Evolutionary conservation across 53 echinoderm and acorn worm species (phyloP).

Genomic region (Holothuria scabra): DNA sequence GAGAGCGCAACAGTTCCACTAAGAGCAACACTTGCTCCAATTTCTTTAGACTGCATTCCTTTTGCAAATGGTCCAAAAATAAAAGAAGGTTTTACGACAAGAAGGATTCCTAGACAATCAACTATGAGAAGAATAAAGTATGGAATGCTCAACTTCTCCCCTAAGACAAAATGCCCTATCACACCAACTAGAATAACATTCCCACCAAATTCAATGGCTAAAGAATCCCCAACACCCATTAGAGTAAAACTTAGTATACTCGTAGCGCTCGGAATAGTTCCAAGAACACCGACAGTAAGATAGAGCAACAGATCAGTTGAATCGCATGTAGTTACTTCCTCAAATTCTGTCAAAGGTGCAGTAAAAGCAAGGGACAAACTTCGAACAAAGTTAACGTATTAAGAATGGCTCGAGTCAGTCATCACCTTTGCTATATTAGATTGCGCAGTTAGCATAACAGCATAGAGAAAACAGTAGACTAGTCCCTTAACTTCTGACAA

Average conservation of each 20-base stretch:
- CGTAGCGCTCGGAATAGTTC: not conserved
- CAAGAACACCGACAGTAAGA: not conserved
- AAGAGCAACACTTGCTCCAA: not conserved
- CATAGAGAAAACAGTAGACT: not conserved
- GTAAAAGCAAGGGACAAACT: not conserved
- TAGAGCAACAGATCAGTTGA: not conserved
- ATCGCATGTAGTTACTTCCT: not conserved
- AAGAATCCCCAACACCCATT: conserved; percentile 4
- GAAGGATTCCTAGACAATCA: not conserved
- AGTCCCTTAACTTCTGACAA: not conserved
- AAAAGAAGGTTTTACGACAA: not conserved
- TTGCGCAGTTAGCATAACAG: not conserved
- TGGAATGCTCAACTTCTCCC: not conserved
- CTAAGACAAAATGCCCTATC: not conserved
- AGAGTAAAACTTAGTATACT: not conserved
- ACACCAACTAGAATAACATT: not conserved
- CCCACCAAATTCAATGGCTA: not conserved
- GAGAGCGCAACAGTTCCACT: not conserved
- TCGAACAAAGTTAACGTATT: not conserved
- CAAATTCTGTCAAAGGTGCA: not conserved
- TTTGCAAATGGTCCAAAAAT: not conserved
- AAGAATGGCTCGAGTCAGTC: not conserved
- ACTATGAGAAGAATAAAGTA: not conserved
- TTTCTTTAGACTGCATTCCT: not conserved
- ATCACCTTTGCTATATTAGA: not conserved